Base-by-base conservation (phyloP, 2,797 vertebrate species). In the Peromyscus attwateri region DNA sequence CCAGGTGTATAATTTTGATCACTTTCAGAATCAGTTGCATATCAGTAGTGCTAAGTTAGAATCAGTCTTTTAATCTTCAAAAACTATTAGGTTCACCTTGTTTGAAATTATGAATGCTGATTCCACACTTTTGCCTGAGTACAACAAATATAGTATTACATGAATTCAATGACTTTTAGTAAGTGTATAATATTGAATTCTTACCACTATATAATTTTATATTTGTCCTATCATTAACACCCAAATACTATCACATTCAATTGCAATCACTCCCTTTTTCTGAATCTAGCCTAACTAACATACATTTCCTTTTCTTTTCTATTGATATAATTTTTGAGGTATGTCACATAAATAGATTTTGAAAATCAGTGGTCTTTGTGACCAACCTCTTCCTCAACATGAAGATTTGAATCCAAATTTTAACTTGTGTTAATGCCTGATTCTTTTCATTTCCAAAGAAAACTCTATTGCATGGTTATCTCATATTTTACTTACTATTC, bases 31-130 rank as follows among this genome's bases (percentile, higher is more conserved):
- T 43, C 37, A 23, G 43, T 27, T 4, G 6, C 23, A 34, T 25
- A 9, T 23, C 6, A 31, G 13, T 2, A 0, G 23, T 29, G 21
- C 21, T 0, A 16, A 13, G 8, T 34, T 31, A 27, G 34, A 57
- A 46, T 1, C 23, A 37, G 2, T 46, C 64, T 31, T 21, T 68
- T 55, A 43, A 49, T 4, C 43, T 87, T 64, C 16, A 7, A 34
- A 55, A 75, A 10, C 70, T 25, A 10, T 7, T 37, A 34, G 3
- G 29, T 43, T 70, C 3, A 7, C 17, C 80, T 79, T 55, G 49
- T 34, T 90, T 64, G 49, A 89, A 46, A 66, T 70, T 70, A 57
- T 19, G 52, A 23, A 25, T 79, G 14, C 27, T 62, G 34, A 46
- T 93, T 62, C 16, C 6, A 5, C 79, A 62, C 29, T 73, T 12